phyloP scores from a whole-genome alignment of 2,113 vertebrate genomes.

The Ameiurus melas region DNA sequence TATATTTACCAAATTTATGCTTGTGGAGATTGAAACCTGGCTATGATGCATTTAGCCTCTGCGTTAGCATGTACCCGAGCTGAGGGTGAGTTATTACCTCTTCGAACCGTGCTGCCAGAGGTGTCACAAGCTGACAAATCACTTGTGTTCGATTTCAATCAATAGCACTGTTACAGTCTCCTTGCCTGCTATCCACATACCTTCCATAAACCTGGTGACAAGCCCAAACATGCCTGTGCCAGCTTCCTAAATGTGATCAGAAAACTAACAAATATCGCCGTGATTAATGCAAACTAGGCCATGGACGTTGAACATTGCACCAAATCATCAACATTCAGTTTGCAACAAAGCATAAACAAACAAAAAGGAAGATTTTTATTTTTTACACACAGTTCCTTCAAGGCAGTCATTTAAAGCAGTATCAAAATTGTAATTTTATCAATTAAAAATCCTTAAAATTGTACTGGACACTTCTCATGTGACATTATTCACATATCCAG shows the following conservation, averaged over 20 bases:
- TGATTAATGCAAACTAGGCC: background rate
- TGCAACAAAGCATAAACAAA: background rate
- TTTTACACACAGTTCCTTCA: background rate
- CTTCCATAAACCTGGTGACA: background rate
- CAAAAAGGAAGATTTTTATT: conserved; percentile 25
- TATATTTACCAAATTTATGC: background rate
- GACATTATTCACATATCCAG: background rate
- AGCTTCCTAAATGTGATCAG: background rate
- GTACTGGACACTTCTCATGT: background rate
- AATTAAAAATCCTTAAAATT: background rate
- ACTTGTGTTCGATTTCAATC: conserved; percentile 29
- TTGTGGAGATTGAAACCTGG: background rate
- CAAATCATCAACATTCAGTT: background rate
- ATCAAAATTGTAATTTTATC: background rate
- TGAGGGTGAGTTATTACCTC: conserved; percentile 34
- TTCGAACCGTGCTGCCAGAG: background rate
- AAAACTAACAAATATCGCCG: background rate
- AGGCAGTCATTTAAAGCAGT: background rate
- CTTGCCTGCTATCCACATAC: background rate
- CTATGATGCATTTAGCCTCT: background rate
- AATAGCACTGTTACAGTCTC: background rate
- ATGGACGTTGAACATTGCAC: background rate
- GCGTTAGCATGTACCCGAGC: background rate
- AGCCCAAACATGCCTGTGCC: background rate
- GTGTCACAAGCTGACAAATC: conserved; percentile 4